Percentiles rank a stretch among this genome's conserved stretches.
Conservation (phyloP, 1,140 invertebrate genomes). For the Pissodes strobi region DNA sequence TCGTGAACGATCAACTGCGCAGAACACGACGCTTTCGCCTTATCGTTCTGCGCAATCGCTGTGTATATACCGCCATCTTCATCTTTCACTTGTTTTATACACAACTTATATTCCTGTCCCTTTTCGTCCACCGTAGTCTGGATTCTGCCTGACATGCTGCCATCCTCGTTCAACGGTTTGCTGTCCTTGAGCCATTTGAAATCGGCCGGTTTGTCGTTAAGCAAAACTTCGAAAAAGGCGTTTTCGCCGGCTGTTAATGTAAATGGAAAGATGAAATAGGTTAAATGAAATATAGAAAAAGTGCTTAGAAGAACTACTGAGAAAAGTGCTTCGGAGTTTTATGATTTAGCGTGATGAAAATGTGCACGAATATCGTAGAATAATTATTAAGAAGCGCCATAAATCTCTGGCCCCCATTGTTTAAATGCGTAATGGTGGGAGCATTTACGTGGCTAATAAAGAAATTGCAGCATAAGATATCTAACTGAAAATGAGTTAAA, state of each 20-base stretch:
- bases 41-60: conserved; percentile 81
- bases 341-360: too few species aligned
- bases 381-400: too few species aligned
- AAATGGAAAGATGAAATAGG: conserved; percentile 5
- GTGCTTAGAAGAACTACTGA: conserved; percentile 5
- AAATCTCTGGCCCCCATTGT: too few species aligned
- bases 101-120: conserved; percentile 66
- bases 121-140: conserved; percentile 63
- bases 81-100: conserved; percentile 79
- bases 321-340: too few species aligned
- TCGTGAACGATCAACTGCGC: conserved; percentile 83
- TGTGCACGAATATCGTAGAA: too few species aligned
- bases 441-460: too few species aligned
- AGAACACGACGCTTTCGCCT: conserved; percentile 80
- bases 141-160: conserved; percentile 75
- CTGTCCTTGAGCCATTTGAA: conserved; percentile 92
- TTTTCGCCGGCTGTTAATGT: conserved; percentile 75
- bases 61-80: conserved; percentile 90
- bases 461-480: too few species aligned
- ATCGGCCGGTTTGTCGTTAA: conserved; percentile 63
- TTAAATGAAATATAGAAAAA: too few species aligned
- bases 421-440: too few species aligned
- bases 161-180: conserved; percentile 69
- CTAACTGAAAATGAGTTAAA: too few species aligned
- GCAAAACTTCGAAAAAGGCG: conserved; percentile 80